These are phyloP conservation scores for Proisotoma minuta DNA, from an alignment of 2,888 invertebrate species.

Conservation along the genomic window DNA sequence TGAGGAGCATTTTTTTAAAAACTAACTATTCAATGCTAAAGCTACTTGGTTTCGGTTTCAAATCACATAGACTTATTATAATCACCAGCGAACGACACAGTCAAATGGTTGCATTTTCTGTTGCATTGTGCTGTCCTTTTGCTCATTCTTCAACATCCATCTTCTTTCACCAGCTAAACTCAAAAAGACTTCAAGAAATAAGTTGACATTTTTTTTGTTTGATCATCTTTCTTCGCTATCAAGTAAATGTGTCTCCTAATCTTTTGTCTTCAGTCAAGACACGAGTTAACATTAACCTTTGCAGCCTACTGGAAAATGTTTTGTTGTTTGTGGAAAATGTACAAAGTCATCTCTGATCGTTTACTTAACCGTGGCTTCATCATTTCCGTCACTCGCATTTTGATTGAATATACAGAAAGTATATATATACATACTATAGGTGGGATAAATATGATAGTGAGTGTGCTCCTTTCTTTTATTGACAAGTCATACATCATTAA, in stretches of 20 bases:
- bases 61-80: no score
- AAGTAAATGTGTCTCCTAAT: not conserved
- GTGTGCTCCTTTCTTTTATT: not conserved
- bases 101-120: slow-evolving; percentile 8
- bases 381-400: slow-evolving; percentile 1
- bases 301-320: not conserved
- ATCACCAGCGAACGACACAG: slow-evolving; percentile 2
- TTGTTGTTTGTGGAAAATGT: not conserved
- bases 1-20: no score
- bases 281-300: slow-evolving; percentile 16
- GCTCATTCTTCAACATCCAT: not conserved
- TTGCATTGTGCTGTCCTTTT: slow-evolving; percentile 8
- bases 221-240: not conserved
- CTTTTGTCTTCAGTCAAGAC: slow-evolving; percentile 18
- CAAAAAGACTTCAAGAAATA: no score
- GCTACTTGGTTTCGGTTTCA: no score
- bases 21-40: no score
- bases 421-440: no score
- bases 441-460: no score
- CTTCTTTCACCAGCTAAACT: no score
- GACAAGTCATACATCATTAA: slow-evolving; percentile 17
- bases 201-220: slow-evolving; percentile 1
- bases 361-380: slow-evolving; percentile 4
- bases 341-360: slow-evolving; percentile 6
- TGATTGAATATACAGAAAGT: not conserved